These are phyloP conservation scores for Hippolais icterina DNA, from an alignment of 2,113 vertebrate species.

Conservation along the genomic window DNA sequence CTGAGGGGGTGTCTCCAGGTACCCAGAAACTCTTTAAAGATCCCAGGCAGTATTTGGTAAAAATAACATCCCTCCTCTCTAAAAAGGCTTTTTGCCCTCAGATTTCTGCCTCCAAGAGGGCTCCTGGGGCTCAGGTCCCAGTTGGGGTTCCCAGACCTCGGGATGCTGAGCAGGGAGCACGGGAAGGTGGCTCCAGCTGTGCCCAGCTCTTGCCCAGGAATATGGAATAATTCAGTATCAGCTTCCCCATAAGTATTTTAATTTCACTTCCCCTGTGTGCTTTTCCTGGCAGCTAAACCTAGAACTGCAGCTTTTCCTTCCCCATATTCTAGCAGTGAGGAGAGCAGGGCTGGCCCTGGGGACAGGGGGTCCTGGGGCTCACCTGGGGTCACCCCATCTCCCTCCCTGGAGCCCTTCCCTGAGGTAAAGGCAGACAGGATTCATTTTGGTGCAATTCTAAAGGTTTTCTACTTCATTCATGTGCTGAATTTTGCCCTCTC, in stretches of 20 bases:
- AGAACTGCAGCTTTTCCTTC: not conserved
- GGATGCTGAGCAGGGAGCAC: not conserved
- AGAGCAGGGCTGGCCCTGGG: not conserved
- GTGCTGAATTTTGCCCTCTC: not conserved
- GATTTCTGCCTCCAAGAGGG: not conserved
- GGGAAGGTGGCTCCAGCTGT: not conserved
- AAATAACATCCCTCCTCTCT: not conserved
- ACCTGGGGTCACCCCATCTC: not conserved
- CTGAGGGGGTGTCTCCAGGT: rapidly evolving
- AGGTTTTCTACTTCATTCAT: not conserved
- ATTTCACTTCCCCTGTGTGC: not conserved
- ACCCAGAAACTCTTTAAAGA: not conserved
- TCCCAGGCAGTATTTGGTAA: not conserved
- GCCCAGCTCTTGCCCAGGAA: not conserved
- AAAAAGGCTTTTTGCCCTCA: not conserved
- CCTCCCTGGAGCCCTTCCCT: not conserved
- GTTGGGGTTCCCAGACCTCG: rapidly evolving
- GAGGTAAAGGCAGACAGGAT: rapidly evolving
- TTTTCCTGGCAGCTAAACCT: not conserved
- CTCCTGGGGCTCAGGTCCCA: not conserved
- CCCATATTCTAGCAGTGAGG: not conserved
- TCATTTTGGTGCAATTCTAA: not conserved
- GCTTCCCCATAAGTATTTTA: not conserved
- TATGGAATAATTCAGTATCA: not conserved
- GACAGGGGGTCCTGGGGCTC: not conserved